Conservation (phyloP, 2,888 invertebrate species). For the Zeuzera pyrina region DNA sequence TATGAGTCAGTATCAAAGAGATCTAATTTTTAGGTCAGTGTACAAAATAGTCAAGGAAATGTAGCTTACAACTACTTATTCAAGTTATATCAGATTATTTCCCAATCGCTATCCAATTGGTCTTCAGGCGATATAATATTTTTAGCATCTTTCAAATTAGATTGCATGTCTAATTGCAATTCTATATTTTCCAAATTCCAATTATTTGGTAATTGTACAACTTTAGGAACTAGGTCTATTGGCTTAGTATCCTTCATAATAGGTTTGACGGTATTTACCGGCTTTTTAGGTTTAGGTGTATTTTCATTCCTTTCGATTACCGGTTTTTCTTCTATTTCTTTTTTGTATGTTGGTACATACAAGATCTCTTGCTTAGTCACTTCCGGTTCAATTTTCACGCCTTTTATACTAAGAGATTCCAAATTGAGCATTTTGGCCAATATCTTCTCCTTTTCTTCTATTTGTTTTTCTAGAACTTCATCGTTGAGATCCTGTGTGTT, state of each 20-base stretch:
- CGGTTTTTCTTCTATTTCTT: conserved; percentile 6
- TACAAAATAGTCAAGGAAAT: too few relatives aligned
- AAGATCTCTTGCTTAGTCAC: conserved; percentile 8
- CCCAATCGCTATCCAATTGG: conserved; percentile 57
- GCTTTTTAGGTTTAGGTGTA: conserved; percentile 12
- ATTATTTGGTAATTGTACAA: conserved; percentile 68
- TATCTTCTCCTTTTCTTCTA: conserved; percentile 82
- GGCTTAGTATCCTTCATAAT: conserved; percentile 17
- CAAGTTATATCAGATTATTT: conserved; percentile 46
- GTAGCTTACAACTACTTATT: too few relatives aligned
- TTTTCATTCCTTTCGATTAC: conserved; percentile 10
- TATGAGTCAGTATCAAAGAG: too few relatives aligned
- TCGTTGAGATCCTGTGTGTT: conserved; percentile 71
- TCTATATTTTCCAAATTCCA: conserved; percentile 74
- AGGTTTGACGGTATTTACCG: conserved; percentile 9
- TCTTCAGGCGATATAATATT: conserved; percentile 50
- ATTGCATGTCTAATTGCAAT: conserved; percentile 41
- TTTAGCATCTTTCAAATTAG: conserved; percentile 32
- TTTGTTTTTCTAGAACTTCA: conserved; percentile 79
- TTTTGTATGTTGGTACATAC: conserved; percentile 9
- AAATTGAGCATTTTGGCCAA: conserved; percentile 78
- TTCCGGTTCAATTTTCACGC: conserved; percentile 13
- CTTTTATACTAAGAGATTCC: conserved; percentile 59
- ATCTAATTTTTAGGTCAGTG: too few relatives aligned
- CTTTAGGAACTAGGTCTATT: conserved; percentile 55